Percentiles rank a stretch among this genome's conserved stretches.
Conservation (phyloP, 2,797 vertebrate genomes). For the Dallia pectoralis region DNA sequence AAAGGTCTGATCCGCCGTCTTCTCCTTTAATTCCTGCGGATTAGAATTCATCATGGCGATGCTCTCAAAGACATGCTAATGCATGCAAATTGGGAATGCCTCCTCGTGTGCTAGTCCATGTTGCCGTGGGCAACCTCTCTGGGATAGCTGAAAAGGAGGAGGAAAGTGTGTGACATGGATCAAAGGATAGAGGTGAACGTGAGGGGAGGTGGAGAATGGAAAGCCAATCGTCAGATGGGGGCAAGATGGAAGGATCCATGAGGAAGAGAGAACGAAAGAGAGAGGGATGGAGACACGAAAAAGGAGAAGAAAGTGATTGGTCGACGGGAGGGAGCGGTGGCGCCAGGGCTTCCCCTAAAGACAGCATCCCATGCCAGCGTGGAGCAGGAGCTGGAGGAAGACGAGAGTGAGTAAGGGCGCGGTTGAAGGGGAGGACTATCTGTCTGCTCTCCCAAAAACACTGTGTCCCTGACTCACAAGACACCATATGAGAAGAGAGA, state of each 20-base stretch:
- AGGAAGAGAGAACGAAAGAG: conserved; percentile 2
- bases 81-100: conserved; percentile 28
- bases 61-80: conserved; percentile 37
- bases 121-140: background rate
- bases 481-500: background rate
- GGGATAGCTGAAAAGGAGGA: background rate
- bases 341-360: conserved; percentile 46
- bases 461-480: background rate
- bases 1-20: conserved; percentile 27
- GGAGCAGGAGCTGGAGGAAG: conserved; percentile 18
- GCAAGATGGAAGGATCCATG: background rate
- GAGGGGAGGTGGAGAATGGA: background rate
- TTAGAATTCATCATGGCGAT: conserved; percentile 24
- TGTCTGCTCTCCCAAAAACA: background rate
- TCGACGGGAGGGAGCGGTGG: conserved; percentile 1
- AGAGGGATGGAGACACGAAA: conserved; percentile 10
- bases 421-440: background rate
- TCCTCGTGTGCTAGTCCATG: background rate
- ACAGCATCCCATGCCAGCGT: conserved; percentile 37
- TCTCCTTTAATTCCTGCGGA: conserved; percentile 27
- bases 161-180: background rate
- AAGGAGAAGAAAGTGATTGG: conserved; percentile 5
- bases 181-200: background rate
- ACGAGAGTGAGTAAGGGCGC: conserved; percentile 21
- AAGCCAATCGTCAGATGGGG: background rate